phyloP scores from a whole-genome alignment of 2,888 invertebrate genomes.

The Nymphalis urticae region DNA sequence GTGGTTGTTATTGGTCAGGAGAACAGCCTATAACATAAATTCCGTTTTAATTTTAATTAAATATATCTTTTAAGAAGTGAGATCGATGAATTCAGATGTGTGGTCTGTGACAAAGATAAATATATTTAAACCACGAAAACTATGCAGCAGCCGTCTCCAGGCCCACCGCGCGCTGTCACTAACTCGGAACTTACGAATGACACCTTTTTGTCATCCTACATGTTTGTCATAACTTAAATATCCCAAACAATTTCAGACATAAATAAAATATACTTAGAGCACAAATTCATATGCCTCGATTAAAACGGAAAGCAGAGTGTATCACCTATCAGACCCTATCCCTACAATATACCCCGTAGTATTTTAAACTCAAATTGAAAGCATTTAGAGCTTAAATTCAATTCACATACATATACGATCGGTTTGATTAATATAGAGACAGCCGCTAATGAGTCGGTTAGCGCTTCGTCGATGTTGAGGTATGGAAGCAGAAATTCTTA shows the following conservation, averaged over 20 bases:
- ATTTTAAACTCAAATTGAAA: not conserved
- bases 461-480: conserved; percentile 41
- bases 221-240: not conserved
- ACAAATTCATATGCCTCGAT: not conserved
- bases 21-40: too few relatives aligned
- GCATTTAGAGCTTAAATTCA: conserved; percentile 8
- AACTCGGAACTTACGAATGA: not conserved
- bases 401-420: not conserved
- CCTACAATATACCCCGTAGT: not conserved
- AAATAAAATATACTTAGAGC: not conserved
- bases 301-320: not conserved
- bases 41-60: too few relatives aligned
- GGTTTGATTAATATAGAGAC: conserved; percentile 15
- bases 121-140: not conserved
- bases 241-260: not conserved
- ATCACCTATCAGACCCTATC: not conserved
- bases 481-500: conserved; percentile 39
- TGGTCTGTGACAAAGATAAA: not conserved
- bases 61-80: too few relatives aligned
- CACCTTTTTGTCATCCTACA: not conserved
- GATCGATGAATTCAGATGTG: too few relatives aligned
- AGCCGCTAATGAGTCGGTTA: conserved; percentile 45
- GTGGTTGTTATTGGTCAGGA: too few relatives aligned
- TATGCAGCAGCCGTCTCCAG: not conserved
- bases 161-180: conserved; percentile 1